Evolutionary conservation across 2,113 vertebrate genomes (phyloP).

Genomic region (Mormyrus iriodes): DNA sequence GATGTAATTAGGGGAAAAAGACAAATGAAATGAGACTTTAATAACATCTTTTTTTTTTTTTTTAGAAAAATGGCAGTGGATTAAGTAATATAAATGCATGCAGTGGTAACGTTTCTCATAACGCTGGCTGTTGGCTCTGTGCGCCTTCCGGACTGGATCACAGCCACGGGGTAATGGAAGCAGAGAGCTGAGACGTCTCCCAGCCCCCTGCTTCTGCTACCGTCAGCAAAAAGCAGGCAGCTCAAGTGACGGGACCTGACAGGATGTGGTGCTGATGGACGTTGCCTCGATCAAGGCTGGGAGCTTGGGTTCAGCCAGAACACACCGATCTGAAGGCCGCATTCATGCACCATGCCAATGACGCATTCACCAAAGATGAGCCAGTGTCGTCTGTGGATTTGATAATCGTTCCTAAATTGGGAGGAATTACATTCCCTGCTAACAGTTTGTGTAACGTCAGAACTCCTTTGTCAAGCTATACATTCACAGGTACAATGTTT

Average conservation of each 20-base stretch:
- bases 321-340: neutral
- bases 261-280: slow-evolving; percentile 36
- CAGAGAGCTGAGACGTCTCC: slow-evolving; percentile 36
- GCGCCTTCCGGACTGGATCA: slow-evolving; percentile 36
- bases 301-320: neutral
- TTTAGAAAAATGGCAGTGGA: neutral
- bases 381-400: neutral
- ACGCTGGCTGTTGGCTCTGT: neutral
- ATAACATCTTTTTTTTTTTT: neutral
- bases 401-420: neutral
- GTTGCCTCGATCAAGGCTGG: slow-evolving; percentile 24
- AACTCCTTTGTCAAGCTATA: neutral
- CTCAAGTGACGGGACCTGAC: slow-evolving; percentile 8
- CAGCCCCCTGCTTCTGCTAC: slow-evolving; percentile 44
- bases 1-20: neutral
- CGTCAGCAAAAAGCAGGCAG: slow-evolving; percentile 40
- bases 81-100: neutral
- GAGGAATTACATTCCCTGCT: neutral
- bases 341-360: neutral
- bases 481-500: neutral
- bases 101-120: neutral
- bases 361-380: neutral
- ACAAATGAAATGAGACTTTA: neutral
- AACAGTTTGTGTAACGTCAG: neutral
- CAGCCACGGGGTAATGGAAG: slow-evolving; percentile 50